Percentiles rank a stretch among this genome's conserved stretches.
These are phyloP conservation scores for Bradypus variegatus DNA, from an alignment of 2,797 vertebrate species.

Conservation along the genomic window DNA sequence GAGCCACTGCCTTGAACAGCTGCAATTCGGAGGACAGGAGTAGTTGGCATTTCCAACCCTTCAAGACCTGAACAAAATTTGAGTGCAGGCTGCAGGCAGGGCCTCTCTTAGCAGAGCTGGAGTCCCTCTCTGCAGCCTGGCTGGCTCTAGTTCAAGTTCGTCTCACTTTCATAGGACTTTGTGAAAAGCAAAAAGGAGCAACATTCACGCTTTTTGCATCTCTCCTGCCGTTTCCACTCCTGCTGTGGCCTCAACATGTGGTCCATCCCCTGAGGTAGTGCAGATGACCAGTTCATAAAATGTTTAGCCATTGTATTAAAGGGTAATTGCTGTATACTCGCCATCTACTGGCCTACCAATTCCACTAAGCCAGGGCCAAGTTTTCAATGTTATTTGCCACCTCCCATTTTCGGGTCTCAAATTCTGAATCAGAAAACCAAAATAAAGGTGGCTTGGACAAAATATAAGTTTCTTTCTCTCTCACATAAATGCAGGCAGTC, in stretches of 20 bases:
- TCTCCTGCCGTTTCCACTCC: neutral
- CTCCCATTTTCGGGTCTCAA: neutral
- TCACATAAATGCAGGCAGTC: neutral
- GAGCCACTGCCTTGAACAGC: neutral
- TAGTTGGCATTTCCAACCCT: neutral
- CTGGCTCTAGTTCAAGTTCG: neutral
- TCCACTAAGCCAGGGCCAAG: neutral
- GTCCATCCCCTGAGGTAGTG: neutral
- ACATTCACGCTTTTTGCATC: neutral
- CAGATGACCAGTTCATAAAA: neutral
- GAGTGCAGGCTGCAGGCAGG: neutral
- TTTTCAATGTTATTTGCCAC: neutral
- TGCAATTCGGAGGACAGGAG: neutral
- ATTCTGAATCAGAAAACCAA: slow-evolving; percentile 17
- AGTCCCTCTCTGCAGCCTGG: neutral
- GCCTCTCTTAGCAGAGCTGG: neutral
- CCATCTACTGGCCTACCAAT: neutral
- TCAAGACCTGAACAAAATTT: neutral
- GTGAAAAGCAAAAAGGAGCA: neutral
- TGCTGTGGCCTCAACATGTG: neutral
- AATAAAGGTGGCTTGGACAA: neutral
- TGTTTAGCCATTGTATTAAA: neutral
- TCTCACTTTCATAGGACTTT: neutral
- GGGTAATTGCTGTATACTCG: neutral
- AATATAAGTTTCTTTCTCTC: neutral